Evolutionary conservation across 2,113 vertebrate genomes (phyloP).

Genomic region (Polyodon spathula): DNA sequence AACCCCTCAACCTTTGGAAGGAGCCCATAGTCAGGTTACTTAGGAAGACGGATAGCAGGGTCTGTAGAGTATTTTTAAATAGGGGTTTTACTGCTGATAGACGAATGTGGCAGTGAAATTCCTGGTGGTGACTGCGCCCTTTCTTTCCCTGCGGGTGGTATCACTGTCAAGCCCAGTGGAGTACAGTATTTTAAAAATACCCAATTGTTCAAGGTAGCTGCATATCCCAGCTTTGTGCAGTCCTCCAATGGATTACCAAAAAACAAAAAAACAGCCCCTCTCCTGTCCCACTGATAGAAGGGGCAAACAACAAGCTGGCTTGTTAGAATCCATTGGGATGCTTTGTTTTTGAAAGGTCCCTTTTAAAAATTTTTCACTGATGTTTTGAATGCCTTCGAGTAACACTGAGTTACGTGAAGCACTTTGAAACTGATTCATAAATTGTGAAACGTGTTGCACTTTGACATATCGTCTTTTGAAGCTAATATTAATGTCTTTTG

Average conservation of each 20-base stretch:
- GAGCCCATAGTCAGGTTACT: neutral
- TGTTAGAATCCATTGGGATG: constrained; percentile 32
- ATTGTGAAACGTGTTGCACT: constrained; percentile 12
- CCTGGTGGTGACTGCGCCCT: too few species aligned
- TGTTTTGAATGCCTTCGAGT: constrained; percentile 2
- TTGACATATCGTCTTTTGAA: constrained; percentile 6
- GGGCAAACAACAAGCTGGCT: constrained; percentile 42
- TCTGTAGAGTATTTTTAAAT: too few species aligned
- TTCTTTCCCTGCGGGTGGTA: too few species aligned
- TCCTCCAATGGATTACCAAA: neutral
- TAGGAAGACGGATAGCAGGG: too few species aligned
- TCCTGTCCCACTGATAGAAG: constrained; percentile 22
- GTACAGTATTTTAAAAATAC: too few species aligned
- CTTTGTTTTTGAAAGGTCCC: constrained; percentile 31
- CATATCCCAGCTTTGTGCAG: neutral
- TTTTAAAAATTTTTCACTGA: constrained; percentile 14
- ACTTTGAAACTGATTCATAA: neutral
- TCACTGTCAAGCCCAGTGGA: too few species aligned
- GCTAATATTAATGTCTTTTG: neutral
- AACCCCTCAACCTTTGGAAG: constrained; percentile 4
- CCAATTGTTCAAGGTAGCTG: too few species aligned
- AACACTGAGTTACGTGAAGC: neutral
- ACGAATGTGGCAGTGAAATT: too few species aligned
- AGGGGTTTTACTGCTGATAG: too few species aligned
- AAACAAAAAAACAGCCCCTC: neutral